These are phyloP conservation scores for Desmodus rotundus DNA, from an alignment of 2,113 vertebrate species.

Conservation along the genomic window DNA sequence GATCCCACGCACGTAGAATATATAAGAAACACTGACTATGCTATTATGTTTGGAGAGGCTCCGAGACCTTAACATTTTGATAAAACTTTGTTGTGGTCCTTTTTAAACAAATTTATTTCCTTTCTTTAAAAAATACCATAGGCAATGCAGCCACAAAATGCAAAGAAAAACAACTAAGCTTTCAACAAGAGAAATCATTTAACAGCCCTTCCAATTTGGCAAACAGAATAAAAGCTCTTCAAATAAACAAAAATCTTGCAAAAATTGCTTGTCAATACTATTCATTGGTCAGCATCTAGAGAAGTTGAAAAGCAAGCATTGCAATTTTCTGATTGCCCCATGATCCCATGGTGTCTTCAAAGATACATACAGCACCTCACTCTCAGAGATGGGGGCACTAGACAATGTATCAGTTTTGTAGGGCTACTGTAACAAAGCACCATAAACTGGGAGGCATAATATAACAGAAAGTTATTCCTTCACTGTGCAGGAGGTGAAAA, in stretches of 20 bases:
- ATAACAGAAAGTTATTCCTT: not conserved
- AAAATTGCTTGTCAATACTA: constrained; percentile 20
- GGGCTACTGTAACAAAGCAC: not conserved
- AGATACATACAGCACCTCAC: not conserved
- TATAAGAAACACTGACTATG: not conserved
- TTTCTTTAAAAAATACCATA: constrained; percentile 37
- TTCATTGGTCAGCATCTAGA: not conserved
- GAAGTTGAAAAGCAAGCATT: not conserved
- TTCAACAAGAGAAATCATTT: constrained; percentile 32
- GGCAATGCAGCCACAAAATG: not conserved
- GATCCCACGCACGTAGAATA: not conserved
- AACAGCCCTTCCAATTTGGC: constrained; percentile 8
- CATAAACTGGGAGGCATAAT: not conserved
- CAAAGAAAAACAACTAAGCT: constrained; percentile 21
- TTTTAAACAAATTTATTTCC: not conserved
- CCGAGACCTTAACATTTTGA: not conserved
- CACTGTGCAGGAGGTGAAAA: not conserved
- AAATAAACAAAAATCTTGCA: constrained; percentile 33
- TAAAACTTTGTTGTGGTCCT: not conserved
- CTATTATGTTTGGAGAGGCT: not conserved
- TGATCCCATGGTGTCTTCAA: not conserved
- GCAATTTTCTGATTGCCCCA: not conserved
- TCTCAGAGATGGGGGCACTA: not conserved
- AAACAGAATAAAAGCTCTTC: constrained; percentile 35
- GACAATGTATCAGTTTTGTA: not conserved